Evolutionary conservation across 2,888 invertebrate species (phyloP), one percentile per base, ranked within the genome.

Genomic region (Perdita meconis): DNA sequence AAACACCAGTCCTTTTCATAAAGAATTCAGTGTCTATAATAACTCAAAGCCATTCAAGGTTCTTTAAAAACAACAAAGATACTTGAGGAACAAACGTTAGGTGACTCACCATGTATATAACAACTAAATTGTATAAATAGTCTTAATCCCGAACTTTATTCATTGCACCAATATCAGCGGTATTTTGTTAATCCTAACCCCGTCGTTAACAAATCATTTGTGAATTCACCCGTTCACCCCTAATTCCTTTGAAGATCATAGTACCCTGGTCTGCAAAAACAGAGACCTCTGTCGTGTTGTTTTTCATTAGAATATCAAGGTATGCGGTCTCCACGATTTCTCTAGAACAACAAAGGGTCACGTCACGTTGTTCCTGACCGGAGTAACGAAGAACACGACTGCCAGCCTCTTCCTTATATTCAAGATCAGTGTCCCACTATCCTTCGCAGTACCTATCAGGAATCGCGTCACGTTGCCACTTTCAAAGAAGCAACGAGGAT

Each of bases 271-370:
- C 5, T 12, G 36, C 26, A 53, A 53, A 38, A 51, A 26, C 51
- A 38, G 16, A 64, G 16, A n/a, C 16, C 5, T 22, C 22, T 2
- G 69, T 72, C 65, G 42, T 73, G 74, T 36, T 42, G 73, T 64
- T 74, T 74, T 74, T 72, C 74, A 74, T 74, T 74, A 74, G 74
- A 74, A 74, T 74, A 74, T 74, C 74, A 64, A 64, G 73, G 65
- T 65, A 74, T 57, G 65, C 74, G 16, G 74, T 73, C 73, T 73
- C 26, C 42, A 51, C 73, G 57, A 36, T 57, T 74, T 74, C 74
- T 42, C 72, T 30, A 13, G 57, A 65, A 59, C 71, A 50, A 63
- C 74, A 59, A 51, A 74, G 65, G 42, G 74, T 42, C 51, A n/a
- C 30, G 74, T 74, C 74, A 74, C 74, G 74, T 64, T 57, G 57